A percentile compares a stretch with the other conserved stretches of the same genome.
Conservation (phyloP, 2,888 invertebrate genomes). For the Tinea semifulvella region DNA sequence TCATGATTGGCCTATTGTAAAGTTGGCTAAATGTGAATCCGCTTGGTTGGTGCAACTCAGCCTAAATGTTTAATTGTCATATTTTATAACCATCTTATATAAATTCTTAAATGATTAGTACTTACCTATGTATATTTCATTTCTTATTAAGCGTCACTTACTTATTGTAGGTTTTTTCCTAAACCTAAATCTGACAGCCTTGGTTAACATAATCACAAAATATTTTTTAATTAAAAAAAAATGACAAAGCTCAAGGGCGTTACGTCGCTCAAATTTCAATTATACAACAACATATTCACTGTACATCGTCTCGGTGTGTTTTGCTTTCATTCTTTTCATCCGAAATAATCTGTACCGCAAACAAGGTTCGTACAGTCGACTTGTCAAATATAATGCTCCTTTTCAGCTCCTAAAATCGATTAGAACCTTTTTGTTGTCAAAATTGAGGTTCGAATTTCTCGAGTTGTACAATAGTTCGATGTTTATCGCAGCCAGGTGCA, state of each 20-base stretch:
- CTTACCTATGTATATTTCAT: no score
- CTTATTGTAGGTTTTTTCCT: no score
- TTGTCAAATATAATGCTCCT: conserved; percentile 61
- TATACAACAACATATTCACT: conserved; percentile 50
- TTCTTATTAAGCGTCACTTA: no score
- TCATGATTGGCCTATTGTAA: no score
- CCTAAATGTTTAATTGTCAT: no score
- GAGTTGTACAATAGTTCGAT: conserved; percentile 60
- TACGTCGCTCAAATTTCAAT: conserved; percentile 54
- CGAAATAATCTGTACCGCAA: conserved; percentile 67
- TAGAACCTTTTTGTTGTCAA: conserved; percentile 66
- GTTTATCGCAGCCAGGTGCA: conserved; percentile 60
- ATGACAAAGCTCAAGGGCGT: conserved; percentile 6
- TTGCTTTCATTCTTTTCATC: conserved; percentile 64
- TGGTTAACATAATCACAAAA: neutral
- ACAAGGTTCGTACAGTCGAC: conserved; percentile 60
- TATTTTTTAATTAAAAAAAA: neutral
- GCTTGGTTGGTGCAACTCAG: no score
- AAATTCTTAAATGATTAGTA: no score
- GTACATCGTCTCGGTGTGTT: conserved; percentile 41
- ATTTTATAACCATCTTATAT: no score
- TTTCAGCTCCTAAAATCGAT: conserved; percentile 62
- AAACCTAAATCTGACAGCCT: conserved; percentile 1
- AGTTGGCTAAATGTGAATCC: no score
- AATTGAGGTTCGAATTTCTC: conserved; percentile 63